Base-by-base conservation (phyloP, 1,140 invertebrate genomes). In the Dendrolimus kikuchii region DNA sequence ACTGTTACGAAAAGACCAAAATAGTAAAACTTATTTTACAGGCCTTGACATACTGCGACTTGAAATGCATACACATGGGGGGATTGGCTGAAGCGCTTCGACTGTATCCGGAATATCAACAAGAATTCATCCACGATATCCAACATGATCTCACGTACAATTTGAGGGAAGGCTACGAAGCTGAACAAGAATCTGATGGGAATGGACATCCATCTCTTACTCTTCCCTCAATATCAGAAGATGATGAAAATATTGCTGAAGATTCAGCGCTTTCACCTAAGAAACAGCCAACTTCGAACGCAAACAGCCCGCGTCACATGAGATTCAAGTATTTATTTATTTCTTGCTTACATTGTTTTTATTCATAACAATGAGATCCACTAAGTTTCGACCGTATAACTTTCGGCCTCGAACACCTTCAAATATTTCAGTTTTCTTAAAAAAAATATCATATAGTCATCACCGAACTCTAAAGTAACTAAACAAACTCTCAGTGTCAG, bases 101-200 rank as follows among this genome's bases (percentile, higher is more conserved):
- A 5, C 84, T 98, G 0, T 99, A 99, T 81, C 96, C 96, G 0
- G 96, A 98, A 78, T 98, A 97, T 81, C 95, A 97, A 63, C 94
- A 96, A 71, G 92, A 95, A 80, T 98, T 98, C 78, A 92, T 95
- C 37, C 92, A 96, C 58, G 97, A 98, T 72, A 97, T 99, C 65
- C 95, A 96, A 68, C 97, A 98, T 74, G 97, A 99, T 83, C 90
- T 99, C 45, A 98, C 97, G 0, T 98, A 96, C 82, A 99, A 99
- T 83, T 89, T 99, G 23, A 89, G 97, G 36, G 97, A 99, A 84
- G 96, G 96, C 0, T 97, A 96, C 70, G 95, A 96, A 71, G 94
- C 92, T 41, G 95, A 96, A 89, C 89, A 91, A 83, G 94, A 95
- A 65, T 94, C 92, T 5, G 94, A 96, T 54, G 90, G 91, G 54